Percentiles rank a stretch among this genome's conserved stretches.
Conservation (phyloP, 2,797 vertebrate species). For the Prunella strophiata region DNA sequence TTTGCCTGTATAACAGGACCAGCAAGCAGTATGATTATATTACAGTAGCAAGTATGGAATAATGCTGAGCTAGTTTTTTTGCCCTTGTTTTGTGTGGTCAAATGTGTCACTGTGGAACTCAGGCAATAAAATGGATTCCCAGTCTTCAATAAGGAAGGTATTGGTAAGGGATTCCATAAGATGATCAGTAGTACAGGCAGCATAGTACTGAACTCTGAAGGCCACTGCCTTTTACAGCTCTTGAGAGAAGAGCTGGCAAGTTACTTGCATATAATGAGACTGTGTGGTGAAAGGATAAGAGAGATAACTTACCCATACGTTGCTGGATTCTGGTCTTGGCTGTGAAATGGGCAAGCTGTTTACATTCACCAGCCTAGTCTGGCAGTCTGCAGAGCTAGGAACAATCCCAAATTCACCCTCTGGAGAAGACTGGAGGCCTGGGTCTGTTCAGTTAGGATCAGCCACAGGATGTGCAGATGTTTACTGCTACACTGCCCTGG, state of each 20-base stretch:
- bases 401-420: not conserved
- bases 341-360: not conserved
- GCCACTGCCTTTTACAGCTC: not conserved
- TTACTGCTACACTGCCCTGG: not conserved
- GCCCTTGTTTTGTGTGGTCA: not conserved
- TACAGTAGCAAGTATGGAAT: not conserved
- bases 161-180: not conserved
- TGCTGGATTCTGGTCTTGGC: not conserved
- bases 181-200: not conserved
- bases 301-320: accelerated
- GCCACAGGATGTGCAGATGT: not conserved
- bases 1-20: not conserved
- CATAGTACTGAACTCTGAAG: not conserved
- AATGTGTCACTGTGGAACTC: not conserved
- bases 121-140: not conserved
- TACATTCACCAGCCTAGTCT: not conserved
- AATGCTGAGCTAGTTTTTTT: not conserved
- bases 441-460: not conserved
- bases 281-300: not conserved
- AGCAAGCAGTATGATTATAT: no score
- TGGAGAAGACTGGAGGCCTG: not conserved
- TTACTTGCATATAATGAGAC: not conserved
- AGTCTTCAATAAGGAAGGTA: not conserved
- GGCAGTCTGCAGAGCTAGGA: not conserved
- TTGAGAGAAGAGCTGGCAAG: not conserved